Base-by-base conservation (phyloP, 1,140 invertebrate genomes). In the Chlorops oryzae region DNA sequence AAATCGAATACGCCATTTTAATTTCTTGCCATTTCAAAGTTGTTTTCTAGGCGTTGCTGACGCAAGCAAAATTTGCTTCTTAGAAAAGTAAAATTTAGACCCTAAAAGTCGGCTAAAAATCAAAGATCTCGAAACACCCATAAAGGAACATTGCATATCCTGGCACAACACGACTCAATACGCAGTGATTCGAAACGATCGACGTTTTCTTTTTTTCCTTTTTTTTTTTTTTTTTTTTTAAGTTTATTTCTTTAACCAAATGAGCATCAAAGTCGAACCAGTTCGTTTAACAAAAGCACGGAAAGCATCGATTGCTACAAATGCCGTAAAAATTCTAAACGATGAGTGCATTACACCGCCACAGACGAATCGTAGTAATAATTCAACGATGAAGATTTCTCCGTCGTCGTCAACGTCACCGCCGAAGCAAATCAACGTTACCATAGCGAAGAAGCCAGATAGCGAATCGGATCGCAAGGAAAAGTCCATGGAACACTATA, bases 1-100 rank as follows among this genome's bases (percentile, higher is more conserved):
- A n/a, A n/a, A n/a, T n/a, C n/a, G n/a, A n/a, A n/a, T n/a, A n/a
- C n/a, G n/a, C n/a, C n/a, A n/a, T n/a, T n/a, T n/a, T n/a, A n/a
- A n/a, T n/a, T n/a, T n/a, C n/a, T n/a, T n/a, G n/a, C n/a, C n/a
- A n/a, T n/a, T n/a, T n/a, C n/a, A n/a, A n/a, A n/a, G n/a, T n/a
- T n/a, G n/a, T n/a, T 59, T 66, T 66, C 59, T 66, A 66, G 63
- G 63, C 63, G 63, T 66, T 66, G 63, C 58, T 66, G 63, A 66
- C 63, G 63, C 58, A 56, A 61, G 51, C 63, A 58, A 58, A 59
- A 52, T 38, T 40, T 42, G 52, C 42, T 51, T 58, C 57, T 57
- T 28, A 53, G 44, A 63, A 56, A 52, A 52, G 54, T 51, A 60
- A 17, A 32, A 10, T 38, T 38, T 38, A 53, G 55, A 55, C 63